Evolutionary conservation across 1,140 invertebrate species (phyloP).

Genomic region (Hypsibius dujardini): DNA sequence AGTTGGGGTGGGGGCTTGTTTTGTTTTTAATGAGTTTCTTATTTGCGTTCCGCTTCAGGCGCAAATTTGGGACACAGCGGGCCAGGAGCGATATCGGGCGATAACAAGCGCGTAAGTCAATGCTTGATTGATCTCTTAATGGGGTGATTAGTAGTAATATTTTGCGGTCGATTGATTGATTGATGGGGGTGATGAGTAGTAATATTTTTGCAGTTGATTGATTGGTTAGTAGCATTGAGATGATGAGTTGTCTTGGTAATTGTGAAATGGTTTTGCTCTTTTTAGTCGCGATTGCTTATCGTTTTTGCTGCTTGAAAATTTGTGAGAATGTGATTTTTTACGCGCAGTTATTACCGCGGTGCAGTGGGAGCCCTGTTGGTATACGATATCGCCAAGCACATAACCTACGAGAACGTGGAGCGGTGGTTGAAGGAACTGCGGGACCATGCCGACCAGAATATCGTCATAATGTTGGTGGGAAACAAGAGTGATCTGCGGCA

Average conservation of each 20-base stretch:
- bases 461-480: constrained; percentile 36
- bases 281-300: neutral
- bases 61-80: constrained; percentile 99
- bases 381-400: constrained; percentile 96
- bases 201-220: too few species aligned
- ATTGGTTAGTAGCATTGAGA: constrained; percentile 12
- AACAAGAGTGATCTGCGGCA: neutral
- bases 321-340: neutral
- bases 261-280: neutral
- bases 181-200: too few species aligned
- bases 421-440: constrained; percentile 84
- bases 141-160: neutral
- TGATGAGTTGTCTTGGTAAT: constrained; percentile 8
- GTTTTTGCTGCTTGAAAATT: neutral
- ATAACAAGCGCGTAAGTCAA: constrained; percentile 78
- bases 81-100: constrained; percentile 95
- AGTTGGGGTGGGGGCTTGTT: neutral
- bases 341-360: constrained; percentile 63
- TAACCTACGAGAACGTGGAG: constrained; percentile 98
- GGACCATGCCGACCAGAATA: constrained; percentile 89
- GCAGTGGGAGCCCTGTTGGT: constrained; percentile 85
- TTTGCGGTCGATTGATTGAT: neutral
- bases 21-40: neutral
- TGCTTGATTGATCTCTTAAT: neutral
- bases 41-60: constrained; percentile 36